Conservation (phyloP, 2,113 vertebrate species). For the Melanostigma gelatinosum region DNA sequence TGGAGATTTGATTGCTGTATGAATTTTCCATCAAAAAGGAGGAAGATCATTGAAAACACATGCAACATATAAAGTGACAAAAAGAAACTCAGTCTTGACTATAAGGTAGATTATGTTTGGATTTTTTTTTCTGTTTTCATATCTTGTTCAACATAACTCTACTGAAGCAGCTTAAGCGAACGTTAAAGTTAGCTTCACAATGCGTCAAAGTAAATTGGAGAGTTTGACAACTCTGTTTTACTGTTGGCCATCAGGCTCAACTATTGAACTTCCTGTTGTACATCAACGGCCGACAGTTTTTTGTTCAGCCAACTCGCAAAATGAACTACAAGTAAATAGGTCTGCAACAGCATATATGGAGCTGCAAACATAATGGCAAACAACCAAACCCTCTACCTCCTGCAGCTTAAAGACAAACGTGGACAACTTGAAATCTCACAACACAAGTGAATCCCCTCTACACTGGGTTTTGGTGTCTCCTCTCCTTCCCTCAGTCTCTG, state of each 20-base stretch:
- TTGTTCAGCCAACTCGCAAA: not conserved
- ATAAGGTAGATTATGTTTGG: not conserved
- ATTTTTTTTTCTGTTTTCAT: not conserved
- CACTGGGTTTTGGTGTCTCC: conserved; percentile 30
- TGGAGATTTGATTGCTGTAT: not conserved
- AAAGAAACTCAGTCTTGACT: not conserved
- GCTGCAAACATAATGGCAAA: not conserved
- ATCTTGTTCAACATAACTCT: not conserved
- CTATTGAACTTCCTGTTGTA: not conserved
- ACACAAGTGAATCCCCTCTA: not conserved
- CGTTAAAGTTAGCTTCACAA: too few relatives aligned
- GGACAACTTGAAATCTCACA: not conserved
- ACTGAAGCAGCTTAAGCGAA: not conserved
- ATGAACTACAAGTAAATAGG: not conserved
- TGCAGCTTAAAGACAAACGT: not conserved
- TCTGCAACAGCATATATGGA: not conserved
- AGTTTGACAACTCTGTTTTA: not conserved
- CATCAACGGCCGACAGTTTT: not conserved
- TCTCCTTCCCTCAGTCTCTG: conserved; percentile 23
- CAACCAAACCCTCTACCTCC: not conserved
- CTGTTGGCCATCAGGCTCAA: not conserved
- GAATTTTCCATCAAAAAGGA: not conserved
- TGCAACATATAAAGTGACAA: not conserved
- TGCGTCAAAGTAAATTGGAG: not conserved
- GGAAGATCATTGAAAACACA: not conserved